Conservation (phyloP, 2,113 vertebrate genomes). For the Anthoscopus minutus region DNA sequence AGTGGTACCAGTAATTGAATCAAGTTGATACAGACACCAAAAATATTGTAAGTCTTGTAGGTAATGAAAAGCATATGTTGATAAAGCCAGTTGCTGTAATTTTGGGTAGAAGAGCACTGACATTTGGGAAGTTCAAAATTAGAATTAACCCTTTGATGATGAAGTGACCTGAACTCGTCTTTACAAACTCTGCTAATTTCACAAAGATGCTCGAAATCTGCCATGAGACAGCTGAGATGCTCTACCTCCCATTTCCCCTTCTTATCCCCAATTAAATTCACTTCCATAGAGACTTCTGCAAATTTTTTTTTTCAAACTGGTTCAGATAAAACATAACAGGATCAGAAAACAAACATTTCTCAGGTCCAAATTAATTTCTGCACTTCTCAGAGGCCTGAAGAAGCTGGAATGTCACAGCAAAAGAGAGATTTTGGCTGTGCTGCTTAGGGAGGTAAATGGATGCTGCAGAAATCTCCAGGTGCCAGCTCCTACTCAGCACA, state of each 20-base stretch:
- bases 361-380: not conserved
- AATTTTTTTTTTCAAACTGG: not conserved
- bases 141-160: conserved; percentile 43
- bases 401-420: not conserved
- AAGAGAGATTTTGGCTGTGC: not conserved
- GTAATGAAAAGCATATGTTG: conserved; percentile 82
- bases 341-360: not conserved
- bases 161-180: conserved; percentile 9
- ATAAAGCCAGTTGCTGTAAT: conserved; percentile 60
- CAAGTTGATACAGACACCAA: conserved; percentile 79
- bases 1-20: conserved; percentile 85
- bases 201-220: not conserved
- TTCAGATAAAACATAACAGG: not conserved
- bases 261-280: not conserved
- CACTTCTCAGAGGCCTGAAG: not conserved
- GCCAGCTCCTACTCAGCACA: not conserved
- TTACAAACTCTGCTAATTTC: not conserved
- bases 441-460: not conserved
- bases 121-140: conserved; percentile 66
- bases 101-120: conserved; percentile 74
- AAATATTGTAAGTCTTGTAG: conserved; percentile 76
- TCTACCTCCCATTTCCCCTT: not conserved
- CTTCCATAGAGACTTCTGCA: not conserved
- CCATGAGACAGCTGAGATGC: not conserved
- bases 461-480: not conserved